Conservation (phyloP, 2,113 vertebrate species). For the Pachyramphus minor region DNA sequence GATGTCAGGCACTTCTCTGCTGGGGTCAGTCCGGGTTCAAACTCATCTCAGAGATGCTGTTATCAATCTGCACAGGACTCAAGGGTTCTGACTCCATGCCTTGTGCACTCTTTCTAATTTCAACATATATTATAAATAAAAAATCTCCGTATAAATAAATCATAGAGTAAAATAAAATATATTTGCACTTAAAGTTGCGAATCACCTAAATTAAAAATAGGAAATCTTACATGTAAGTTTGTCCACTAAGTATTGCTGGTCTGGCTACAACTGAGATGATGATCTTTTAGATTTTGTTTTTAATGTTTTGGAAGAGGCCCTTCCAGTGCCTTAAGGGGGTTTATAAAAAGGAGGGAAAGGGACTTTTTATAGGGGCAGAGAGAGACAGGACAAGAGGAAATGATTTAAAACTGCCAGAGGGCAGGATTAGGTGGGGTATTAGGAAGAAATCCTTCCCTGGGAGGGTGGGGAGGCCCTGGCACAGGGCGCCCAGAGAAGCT, state of each 20-base stretch:
- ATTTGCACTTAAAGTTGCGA: background rate
- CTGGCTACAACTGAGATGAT: background rate
- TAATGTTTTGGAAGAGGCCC: background rate
- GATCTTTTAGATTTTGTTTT: background rate
- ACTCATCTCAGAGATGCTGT: accelerated
- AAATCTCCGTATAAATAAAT: background rate
- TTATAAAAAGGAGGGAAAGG: background rate
- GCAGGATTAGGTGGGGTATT: background rate
- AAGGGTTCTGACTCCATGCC: background rate
- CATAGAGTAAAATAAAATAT: background rate
- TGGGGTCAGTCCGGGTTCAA: background rate
- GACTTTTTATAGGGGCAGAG: background rate
- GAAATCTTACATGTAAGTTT: background rate
- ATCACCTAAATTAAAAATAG: background rate
- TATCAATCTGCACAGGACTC: background rate
- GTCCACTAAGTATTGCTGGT: background rate
- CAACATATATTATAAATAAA: background rate
- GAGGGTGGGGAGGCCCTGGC: background rate
- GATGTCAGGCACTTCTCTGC: background rate
- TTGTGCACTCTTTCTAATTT: background rate
- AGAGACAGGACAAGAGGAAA: background rate
- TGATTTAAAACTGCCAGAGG: background rate
- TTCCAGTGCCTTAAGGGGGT: background rate
- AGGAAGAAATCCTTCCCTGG: background rate
- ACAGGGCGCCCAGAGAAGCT: background rate